Evolutionary conservation across 1,140 invertebrate species (phyloP).

Genomic region (Trypoxylus dichotomus): DNA sequence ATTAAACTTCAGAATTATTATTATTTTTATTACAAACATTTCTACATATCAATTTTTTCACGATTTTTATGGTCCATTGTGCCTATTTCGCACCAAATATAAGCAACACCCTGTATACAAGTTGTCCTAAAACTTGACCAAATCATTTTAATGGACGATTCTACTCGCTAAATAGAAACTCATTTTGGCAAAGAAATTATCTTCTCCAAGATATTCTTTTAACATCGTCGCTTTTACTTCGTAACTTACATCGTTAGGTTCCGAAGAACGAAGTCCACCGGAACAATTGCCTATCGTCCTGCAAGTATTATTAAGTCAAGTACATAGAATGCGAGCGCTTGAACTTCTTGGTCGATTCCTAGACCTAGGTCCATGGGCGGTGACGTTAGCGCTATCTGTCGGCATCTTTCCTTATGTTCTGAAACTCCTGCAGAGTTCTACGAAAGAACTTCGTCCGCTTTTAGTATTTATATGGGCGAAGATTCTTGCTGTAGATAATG

Average conservation of each 20-base stretch:
- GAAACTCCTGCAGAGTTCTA: conserved; percentile 91
- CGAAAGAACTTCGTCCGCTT: conserved; percentile 86
- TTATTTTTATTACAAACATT: no score
- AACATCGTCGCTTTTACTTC: no score
- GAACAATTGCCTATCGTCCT: conserved; percentile 98
- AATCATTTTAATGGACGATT: no score
- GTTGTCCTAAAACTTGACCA: no score
- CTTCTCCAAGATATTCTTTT: no score
- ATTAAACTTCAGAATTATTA: no score
- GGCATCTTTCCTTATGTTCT: conserved; percentile 99
- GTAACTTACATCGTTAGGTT: conserved; percentile 51
- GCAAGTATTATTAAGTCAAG: conserved; percentile 95
- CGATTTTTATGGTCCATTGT: no score
- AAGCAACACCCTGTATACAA: no score
- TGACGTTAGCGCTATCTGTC: conserved; percentile 92
- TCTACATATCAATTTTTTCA: no score
- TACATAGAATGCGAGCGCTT: conserved; percentile 91
- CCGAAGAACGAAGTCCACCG: conserved; percentile 77
- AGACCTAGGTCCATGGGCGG: conserved; percentile 95
- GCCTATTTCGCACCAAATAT: no score
- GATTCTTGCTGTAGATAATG: conserved; percentile 94
- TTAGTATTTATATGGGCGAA: conserved; percentile 99
- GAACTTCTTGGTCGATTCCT: conserved; percentile 94
- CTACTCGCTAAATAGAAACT: no score
- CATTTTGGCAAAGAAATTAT: no score